Conservation (phyloP, 2,888 invertebrate species). For the Parnassius smintheus region DNA sequence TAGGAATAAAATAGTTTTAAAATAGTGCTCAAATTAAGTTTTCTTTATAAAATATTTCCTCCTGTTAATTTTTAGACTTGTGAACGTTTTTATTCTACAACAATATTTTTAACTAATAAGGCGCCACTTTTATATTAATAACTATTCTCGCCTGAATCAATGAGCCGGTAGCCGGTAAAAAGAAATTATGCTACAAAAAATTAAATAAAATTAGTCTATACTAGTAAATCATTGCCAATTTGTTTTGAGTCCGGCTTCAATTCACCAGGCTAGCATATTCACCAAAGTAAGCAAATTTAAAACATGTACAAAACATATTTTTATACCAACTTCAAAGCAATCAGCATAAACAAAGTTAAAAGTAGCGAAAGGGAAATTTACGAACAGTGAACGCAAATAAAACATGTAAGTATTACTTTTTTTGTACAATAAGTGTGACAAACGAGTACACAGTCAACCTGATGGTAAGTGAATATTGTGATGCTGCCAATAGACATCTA, state of each 20-base stretch:
- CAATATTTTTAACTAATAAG: no score
- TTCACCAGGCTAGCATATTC: not conserved
- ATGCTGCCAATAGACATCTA: no score
- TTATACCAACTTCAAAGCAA: conserved; percentile 15
- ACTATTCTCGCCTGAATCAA: not conserved
- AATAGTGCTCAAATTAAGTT: not conserved
- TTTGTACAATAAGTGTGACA: no score
- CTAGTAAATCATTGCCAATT: conserved; percentile 16
- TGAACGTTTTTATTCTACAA: no score
- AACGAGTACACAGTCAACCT: no score
- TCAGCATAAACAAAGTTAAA: conserved; percentile 22
- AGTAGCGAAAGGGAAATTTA: conserved; percentile 11
- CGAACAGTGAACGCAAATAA: no score
- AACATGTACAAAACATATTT: not conserved
- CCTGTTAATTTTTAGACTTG: no score
- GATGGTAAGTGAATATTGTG: no score
- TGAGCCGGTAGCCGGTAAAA: conserved; percentile 7
- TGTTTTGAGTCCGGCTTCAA: conserved; percentile 18
- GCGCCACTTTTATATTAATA: no score
- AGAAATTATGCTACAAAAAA: conserved; percentile 26
- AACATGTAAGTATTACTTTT: no score
- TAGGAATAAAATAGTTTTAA: not conserved
- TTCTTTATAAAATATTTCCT: no score
- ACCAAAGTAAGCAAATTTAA: not conserved
- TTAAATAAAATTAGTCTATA: conserved; percentile 22